These are phyloP conservation scores for Etheostoma perlongum DNA, from an alignment of 2,797 vertebrate species.

Conservation along the genomic window DNA sequence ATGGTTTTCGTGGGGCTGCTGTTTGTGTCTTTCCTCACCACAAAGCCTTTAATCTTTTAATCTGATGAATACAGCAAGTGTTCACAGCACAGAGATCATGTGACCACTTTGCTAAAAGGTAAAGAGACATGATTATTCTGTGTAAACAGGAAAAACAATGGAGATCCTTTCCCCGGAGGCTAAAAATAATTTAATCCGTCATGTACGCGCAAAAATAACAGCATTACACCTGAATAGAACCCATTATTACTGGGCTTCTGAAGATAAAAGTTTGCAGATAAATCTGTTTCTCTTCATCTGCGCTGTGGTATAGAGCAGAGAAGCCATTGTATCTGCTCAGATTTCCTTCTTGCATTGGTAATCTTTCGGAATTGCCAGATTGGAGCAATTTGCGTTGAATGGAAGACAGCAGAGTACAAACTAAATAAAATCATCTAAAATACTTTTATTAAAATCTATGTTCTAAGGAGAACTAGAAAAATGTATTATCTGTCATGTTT, in stretches of 20 bases:
- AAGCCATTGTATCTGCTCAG: slow-evolving; percentile 61
- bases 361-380: slow-evolving; percentile 72
- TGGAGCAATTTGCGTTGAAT: slow-evolving; percentile 55
- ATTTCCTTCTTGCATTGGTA: slow-evolving; percentile 62
- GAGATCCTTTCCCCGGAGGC: slow-evolving; percentile 69
- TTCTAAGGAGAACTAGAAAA: slow-evolving; percentile 13
- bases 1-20: slow-evolving; percentile 59
- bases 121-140: slow-evolving; percentile 74
- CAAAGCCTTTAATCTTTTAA: slow-evolving; percentile 87
- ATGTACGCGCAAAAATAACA: slow-evolving; percentile 79
- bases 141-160: slow-evolving; percentile 70
- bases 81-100: slow-evolving; percentile 61
- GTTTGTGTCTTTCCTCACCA: slow-evolving; percentile 64
- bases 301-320: slow-evolving; percentile 35
- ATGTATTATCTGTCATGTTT: slow-evolving; percentile 13
- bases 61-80: slow-evolving; percentile 78
- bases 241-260: slow-evolving; percentile 74
- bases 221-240: slow-evolving; percentile 77
- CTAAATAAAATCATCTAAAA: slow-evolving; percentile 37
- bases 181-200: slow-evolving; percentile 85
- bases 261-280: slow-evolving; percentile 73
- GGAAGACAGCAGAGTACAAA: slow-evolving; percentile 15
- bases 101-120: slow-evolving; percentile 78
- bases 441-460: slow-evolving; percentile 31
- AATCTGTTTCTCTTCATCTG: slow-evolving; percentile 70